These are phyloP conservation scores for Lysandra coridon DNA, from an alignment of 2,888 invertebrate genomes.

Conservation along the genomic window DNA sequence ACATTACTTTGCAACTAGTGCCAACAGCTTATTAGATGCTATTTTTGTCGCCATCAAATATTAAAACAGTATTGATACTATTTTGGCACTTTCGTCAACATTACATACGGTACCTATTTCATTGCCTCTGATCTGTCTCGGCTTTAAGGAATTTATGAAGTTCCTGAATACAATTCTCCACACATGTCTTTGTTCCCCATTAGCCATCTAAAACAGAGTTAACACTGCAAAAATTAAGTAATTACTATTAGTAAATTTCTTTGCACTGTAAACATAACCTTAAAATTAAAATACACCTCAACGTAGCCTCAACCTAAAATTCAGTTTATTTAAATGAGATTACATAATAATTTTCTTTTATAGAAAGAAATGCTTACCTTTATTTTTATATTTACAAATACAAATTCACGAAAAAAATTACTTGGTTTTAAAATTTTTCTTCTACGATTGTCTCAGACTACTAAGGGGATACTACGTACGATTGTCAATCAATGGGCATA, in stretches of 20 bases:
- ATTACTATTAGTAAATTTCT: background rate
- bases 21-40: background rate
- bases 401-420: too few relatives aligned
- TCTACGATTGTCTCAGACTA: too few relatives aligned
- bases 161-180: conserved; percentile 78
- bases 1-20: background rate
- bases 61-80: background rate
- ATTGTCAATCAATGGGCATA: too few relatives aligned
- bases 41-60: background rate
- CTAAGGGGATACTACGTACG: too few relatives aligned
- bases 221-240: background rate
- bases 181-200: conserved; percentile 57
- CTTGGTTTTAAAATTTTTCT: too few relatives aligned
- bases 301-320: too few relatives aligned
- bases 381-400: too few relatives aligned
- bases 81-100: conserved; percentile 13
- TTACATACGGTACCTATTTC: conserved; percentile 55
- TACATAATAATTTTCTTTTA: too few relatives aligned
- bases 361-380: too few relatives aligned
- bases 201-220: conserved; percentile 59
- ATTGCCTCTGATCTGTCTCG: conserved; percentile 60
- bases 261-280: background rate
- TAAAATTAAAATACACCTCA: too few relatives aligned
- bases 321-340: too few relatives aligned
- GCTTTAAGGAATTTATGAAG: conserved; percentile 82